Conservation (phyloP, 2,113 vertebrate species). For the Glaucomys volans region DNA sequence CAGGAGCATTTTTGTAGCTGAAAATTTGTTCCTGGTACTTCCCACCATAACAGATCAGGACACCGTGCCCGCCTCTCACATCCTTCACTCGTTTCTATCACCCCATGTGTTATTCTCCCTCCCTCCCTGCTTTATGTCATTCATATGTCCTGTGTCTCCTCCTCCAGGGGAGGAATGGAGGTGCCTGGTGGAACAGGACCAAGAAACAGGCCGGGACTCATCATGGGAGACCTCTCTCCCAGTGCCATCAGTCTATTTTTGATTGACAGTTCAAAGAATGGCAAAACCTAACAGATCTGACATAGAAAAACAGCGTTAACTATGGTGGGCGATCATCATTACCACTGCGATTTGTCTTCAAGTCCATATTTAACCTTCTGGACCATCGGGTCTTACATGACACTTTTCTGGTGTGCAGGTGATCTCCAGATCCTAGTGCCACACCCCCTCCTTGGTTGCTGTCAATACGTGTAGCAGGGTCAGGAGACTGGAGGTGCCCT, state of each 20-base stretch:
- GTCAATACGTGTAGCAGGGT: background rate
- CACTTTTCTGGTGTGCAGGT: rapidly evolving
- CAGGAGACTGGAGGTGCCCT: background rate
- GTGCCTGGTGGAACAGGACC: background rate
- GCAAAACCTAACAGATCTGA: background rate
- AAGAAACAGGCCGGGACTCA: background rate
- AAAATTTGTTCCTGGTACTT: background rate
- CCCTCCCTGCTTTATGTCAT: background rate
- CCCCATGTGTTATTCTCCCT: background rate
- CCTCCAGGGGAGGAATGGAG: background rate
- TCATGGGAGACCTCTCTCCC: background rate
- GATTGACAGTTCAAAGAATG: background rate
- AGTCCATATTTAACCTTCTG: background rate
- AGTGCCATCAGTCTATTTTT: background rate
- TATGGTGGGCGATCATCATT: background rate
- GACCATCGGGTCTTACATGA: background rate
- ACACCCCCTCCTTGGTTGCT: background rate
- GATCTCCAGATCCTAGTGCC: background rate
- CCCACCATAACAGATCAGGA: background rate
- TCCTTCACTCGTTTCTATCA: background rate
- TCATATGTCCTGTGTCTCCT: background rate
- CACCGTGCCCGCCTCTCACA: background rate
- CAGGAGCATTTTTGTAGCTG: background rate
- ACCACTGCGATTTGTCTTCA: background rate
- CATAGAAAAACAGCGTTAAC: background rate